Evolutionary conservation across 2,797 vertebrate species (phyloP).

Genomic region (Monodelphis domestica): DNA sequence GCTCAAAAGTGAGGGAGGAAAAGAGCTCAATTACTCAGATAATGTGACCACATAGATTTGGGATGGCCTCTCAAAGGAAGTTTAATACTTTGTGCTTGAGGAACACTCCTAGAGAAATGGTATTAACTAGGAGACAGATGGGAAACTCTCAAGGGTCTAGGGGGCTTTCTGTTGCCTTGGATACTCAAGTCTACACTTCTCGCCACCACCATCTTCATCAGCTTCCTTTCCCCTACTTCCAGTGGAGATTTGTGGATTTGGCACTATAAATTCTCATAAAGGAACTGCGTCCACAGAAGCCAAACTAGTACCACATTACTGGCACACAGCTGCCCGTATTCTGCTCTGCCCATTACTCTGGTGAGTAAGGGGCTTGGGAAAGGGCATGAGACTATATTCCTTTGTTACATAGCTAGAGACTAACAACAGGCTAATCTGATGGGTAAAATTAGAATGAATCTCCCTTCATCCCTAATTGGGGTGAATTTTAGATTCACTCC

Average conservation of each 20-base stretch:
- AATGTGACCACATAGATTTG: background rate
- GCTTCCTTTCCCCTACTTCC: background rate
- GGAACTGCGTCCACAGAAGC: background rate
- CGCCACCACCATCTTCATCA: background rate
- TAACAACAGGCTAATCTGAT: background rate
- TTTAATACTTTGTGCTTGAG: background rate
- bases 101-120: background rate
- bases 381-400: background rate
- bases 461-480: background rate
- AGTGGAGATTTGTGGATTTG: background rate
- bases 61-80: background rate
- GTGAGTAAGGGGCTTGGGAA: slow-evolving; percentile 14
- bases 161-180: background rate
- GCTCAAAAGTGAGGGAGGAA: background rate
- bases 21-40: background rate
- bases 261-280: slow-evolving; percentile 1
- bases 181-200: background rate
- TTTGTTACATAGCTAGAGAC: background rate
- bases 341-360: background rate
- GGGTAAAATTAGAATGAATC: background rate
- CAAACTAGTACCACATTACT: background rate
- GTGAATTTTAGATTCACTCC: too few relatives aligned
- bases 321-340: background rate
- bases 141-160: background rate
- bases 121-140: background rate